Conservation (phyloP, 2,113 vertebrate species). For the Nymphicus hollandicus region DNA sequence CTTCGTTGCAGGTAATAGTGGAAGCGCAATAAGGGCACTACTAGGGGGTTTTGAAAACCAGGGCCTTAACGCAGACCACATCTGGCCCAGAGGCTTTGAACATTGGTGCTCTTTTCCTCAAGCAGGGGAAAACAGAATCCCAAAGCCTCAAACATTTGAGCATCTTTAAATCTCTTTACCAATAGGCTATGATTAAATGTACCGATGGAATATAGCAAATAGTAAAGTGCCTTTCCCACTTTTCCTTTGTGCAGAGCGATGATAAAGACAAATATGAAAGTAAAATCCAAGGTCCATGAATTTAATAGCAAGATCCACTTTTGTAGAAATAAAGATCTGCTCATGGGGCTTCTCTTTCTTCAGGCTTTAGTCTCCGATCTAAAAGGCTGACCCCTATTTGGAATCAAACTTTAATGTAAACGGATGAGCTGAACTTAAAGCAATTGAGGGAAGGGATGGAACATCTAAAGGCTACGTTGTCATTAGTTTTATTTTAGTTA, state of each 20-base stretch:
- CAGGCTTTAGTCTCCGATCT: background rate
- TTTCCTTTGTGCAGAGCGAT: background rate
- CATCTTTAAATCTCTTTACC: background rate
- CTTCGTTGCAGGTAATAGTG: background rate
- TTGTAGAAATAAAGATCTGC: constrained; percentile 13
- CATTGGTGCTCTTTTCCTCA: background rate
- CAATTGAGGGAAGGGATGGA: constrained; percentile 11
- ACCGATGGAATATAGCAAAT: constrained; percentile 4
- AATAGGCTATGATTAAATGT: background rate
- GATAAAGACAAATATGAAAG: constrained; percentile 20
- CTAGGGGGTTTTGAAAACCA: background rate
- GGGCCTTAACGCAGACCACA: background rate
- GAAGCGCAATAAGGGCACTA: background rate
- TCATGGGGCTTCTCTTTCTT: background rate
- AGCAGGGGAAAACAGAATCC: background rate
- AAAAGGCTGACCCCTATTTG: constrained; percentile 19
- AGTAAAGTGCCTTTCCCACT: background rate
- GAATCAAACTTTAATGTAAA: constrained; percentile 42
- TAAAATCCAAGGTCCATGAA: background rate
- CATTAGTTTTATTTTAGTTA: constrained; percentile 64
- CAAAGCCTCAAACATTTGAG: background rate
- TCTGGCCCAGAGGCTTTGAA: background rate
- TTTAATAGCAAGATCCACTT: constrained; percentile 9
- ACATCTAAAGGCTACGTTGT: constrained; percentile 43
- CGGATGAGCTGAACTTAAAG: constrained; percentile 52